These are phyloP conservation scores for Sinella curviseta DNA, from an alignment of 1,140 invertebrate genomes.

Conservation along the genomic window DNA sequence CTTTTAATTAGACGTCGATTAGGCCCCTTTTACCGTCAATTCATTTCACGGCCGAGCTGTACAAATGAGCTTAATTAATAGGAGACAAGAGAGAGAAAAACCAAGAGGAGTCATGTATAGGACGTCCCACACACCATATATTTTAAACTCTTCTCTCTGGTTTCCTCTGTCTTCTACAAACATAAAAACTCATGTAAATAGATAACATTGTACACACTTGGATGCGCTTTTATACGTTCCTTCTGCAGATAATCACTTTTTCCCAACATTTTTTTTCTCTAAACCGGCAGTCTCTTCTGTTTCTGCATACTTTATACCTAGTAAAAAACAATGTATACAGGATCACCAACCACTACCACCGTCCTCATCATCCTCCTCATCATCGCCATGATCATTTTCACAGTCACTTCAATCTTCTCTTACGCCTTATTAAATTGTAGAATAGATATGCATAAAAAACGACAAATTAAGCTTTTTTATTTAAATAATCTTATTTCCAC, in stretches of 20 bases:
- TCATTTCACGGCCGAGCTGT: slow-evolving; percentile 39
- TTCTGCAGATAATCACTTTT: slow-evolving; percentile 21
- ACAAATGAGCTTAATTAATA: slow-evolving; percentile 45
- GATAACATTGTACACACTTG: neutral
- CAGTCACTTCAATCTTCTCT: neutral
- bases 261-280: neutral
- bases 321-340: too few species aligned
- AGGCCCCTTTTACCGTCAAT: slow-evolving; percentile 37
- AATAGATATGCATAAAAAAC: neutral
- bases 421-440: neutral
- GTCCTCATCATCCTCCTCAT: neutral
- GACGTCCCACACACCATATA: neutral
- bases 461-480: neutral
- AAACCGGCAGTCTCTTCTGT: too few species aligned
- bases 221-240: neutral
- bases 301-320: too few species aligned
- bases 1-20: slow-evolving; percentile 50
- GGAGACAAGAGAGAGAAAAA: slow-evolving; percentile 17
- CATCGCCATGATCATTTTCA: slow-evolving; percentile 4
- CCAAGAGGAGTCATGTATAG: neutral
- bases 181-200: too few species aligned
- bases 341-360: too few species aligned
- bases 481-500: neutral
- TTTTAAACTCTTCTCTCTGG: neutral
- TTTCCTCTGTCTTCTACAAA: neutral